phyloP scores from a whole-genome alignment of 1,140 invertebrate species.

The Solenopsis invicta region DNA sequence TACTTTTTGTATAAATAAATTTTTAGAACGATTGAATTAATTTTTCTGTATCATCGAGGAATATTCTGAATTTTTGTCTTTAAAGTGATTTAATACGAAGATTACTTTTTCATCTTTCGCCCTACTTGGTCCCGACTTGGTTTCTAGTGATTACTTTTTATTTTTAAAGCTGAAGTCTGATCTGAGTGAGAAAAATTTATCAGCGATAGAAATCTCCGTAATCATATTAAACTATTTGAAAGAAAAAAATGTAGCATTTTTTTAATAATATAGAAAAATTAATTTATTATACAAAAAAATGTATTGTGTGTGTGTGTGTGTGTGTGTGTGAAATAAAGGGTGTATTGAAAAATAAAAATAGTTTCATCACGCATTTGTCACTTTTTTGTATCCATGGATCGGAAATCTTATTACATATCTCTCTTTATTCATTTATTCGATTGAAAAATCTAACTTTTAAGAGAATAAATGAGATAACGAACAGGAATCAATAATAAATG shows the following conservation, averaged over 20 bases:
- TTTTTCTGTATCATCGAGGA: background rate
- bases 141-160: background rate
- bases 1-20: background rate
- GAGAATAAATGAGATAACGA: background rate
- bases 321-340: background rate
- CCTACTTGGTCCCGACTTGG: background rate
- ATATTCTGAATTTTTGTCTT: background rate
- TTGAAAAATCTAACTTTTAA: background rate
- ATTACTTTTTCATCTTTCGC: background rate
- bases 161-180: background rate
- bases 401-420: background rate
- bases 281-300: background rate
- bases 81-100: background rate
- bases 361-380: background rate
- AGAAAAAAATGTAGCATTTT: too few relatives aligned
- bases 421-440: background rate
- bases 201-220: background rate
- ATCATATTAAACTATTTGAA: too few relatives aligned
- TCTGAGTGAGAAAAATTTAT: background rate
- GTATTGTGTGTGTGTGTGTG: too few relatives aligned
- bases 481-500: background rate
- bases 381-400: background rate
- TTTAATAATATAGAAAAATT: background rate
- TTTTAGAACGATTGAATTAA: background rate
- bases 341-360: background rate